phyloP scores from a whole-genome alignment of 2,113 vertebrate species.

The Otocyon megalotis region DNA sequence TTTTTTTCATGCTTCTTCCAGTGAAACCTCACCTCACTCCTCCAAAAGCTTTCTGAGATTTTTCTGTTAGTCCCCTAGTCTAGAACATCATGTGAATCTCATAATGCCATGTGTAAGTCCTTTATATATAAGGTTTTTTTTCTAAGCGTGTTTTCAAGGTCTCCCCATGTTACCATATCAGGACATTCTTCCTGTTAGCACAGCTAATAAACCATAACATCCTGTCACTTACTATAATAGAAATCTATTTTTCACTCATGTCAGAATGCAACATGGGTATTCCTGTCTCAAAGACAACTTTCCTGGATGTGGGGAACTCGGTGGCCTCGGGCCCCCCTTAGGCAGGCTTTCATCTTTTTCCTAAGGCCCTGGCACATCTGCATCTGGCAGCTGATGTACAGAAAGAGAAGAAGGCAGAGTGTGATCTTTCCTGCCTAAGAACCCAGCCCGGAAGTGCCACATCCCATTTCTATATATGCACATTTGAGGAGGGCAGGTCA shows the following conservation, averaged over 20 bases:
- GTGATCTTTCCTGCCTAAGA: background rate
- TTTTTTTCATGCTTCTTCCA: background rate
- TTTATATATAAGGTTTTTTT: background rate
- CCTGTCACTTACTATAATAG: background rate
- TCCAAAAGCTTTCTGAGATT: background rate
- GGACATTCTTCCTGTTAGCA: background rate
- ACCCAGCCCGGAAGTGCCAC: too few species aligned
- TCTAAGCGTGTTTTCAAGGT: background rate
- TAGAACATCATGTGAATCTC: background rate
- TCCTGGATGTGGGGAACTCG: background rate
- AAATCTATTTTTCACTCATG: background rate
- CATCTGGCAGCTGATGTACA: background rate
- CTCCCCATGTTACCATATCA: background rate
- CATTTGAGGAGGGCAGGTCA: background rate
- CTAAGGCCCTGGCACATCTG: background rate
- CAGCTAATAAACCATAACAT: background rate
- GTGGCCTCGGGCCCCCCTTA: background rate
- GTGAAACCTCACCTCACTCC: background rate
- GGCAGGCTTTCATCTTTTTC: background rate
- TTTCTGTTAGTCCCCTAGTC: background rate
- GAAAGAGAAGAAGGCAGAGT: background rate
- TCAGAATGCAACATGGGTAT: background rate
- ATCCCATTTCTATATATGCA: accelerated
- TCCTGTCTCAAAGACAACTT: background rate
- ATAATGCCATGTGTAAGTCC: background rate